Evolutionary conservation across 2,888 invertebrate genomes (phyloP).

Genomic region (Harpalus rubripes): DNA sequence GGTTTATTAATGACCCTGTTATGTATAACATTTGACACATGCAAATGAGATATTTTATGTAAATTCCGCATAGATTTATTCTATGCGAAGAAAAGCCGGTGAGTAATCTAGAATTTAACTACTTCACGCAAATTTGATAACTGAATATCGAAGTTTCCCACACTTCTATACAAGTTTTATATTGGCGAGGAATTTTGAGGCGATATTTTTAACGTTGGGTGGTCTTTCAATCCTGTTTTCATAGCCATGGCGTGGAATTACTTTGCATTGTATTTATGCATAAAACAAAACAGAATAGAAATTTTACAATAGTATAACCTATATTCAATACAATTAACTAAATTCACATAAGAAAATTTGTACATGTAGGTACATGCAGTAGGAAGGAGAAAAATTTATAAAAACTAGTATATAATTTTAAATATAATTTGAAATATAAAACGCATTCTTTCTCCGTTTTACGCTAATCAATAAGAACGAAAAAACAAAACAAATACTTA

Average conservation of each 20-base stretch:
- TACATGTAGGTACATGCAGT: too few relatives aligned
- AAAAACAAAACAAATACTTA: too few relatives aligned
- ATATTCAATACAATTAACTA: too few relatives aligned
- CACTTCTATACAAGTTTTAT: conserved; percentile 19
- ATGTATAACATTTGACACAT: conserved; percentile 63
- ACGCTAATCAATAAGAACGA: too few relatives aligned
- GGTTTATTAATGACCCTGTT: conserved; percentile 50
- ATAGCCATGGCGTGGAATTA: not conserved
- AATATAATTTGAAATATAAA: too few relatives aligned
- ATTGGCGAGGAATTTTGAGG: not conserved
- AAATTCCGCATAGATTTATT: conserved; percentile 56
- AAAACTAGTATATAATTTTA: too few relatives aligned
- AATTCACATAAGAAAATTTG: too few relatives aligned
- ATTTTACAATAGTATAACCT: too few relatives aligned
- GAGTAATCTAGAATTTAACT: conserved; percentile 59
- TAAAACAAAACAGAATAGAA: too few relatives aligned
- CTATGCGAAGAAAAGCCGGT: conserved; percentile 15
- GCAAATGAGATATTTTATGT: conserved; percentile 61
- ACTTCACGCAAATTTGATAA: conserved; percentile 29
- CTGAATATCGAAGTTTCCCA: conserved; percentile 36
- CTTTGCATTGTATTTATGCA: not conserved
- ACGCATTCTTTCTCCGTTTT: too few relatives aligned
- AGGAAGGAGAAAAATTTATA: too few relatives aligned
- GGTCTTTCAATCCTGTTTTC: not conserved
- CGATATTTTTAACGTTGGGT: not conserved